Percentiles rank a stretch among this genome's conserved stretches.
Evolutionary conservation across 2,888 invertebrate species (phyloP).

Genomic region (Conops quadrifasciatus): DNA sequence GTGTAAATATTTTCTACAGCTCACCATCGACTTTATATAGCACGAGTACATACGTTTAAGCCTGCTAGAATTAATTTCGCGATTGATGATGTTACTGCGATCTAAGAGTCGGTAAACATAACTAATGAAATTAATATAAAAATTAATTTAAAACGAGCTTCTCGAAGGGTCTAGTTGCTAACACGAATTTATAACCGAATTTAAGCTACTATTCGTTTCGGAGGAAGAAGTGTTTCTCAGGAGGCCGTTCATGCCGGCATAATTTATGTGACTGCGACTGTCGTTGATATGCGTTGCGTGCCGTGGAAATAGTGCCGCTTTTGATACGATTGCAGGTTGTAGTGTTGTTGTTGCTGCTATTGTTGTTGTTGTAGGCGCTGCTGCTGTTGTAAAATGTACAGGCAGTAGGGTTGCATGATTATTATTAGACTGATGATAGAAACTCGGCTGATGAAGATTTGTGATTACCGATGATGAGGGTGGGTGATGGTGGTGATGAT

Average conservation of each 20-base stretch:
- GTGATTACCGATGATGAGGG: slow-evolving; percentile 51
- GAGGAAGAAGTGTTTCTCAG: slow-evolving; percentile 31
- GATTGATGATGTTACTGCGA: too few relatives aligned
- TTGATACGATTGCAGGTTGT: background rate
- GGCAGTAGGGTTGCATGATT: slow-evolving; percentile 24
- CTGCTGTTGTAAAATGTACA: slow-evolving; percentile 26
- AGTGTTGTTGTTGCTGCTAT: slow-evolving; percentile 17
- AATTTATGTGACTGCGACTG: slow-evolving; percentile 37
- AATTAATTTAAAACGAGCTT: slow-evolving; percentile 9
- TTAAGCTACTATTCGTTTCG: slow-evolving; percentile 40
- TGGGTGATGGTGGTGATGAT: slow-evolving; percentile 59
- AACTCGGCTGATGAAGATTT: slow-evolving; percentile 44
- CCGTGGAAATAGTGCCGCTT: slow-evolving; percentile 8
- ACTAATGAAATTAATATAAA: slow-evolving; percentile 10
- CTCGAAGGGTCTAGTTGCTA: slow-evolving; percentile 48
- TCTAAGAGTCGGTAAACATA: background rate
- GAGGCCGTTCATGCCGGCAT: slow-evolving; percentile 41
- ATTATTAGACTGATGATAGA: slow-evolving; percentile 42
- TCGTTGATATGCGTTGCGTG: slow-evolving; percentile 16
- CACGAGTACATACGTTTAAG: too few relatives aligned
- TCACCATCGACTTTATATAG: too few relatives aligned
- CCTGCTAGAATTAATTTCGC: too few relatives aligned
- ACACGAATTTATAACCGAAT: slow-evolving; percentile 55
- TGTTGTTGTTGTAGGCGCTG: slow-evolving; percentile 30
- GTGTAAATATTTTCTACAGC: too few relatives aligned